Evolutionary conservation across 1,140 invertebrate genomes (phyloP).

Genomic region (Aethina tumida): DNA sequence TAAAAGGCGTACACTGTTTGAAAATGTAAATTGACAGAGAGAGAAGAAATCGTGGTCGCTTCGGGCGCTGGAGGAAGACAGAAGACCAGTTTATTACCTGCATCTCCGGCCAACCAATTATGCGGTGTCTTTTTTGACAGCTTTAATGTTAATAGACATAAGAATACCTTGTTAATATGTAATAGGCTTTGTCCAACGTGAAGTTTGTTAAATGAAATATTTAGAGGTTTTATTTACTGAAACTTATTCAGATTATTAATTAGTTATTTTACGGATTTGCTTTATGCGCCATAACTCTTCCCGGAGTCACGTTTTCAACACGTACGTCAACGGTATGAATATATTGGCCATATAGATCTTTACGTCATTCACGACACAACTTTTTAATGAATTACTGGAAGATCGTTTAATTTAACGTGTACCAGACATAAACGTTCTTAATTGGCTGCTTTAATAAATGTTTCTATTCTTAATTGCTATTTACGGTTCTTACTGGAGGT

Average conservation of each 20-base stretch:
- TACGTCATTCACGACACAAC: too few species aligned
- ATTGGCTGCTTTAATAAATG: too few species aligned
- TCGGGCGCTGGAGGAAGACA: slow-evolving; percentile 17
- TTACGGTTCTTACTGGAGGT: too few species aligned
- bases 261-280: slow-evolving; percentile 6
- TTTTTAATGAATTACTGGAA: too few species aligned
- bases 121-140: slow-evolving; percentile 35
- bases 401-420: too few species aligned
- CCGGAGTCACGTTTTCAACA: too few species aligned
- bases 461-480: too few species aligned
- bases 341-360: too few species aligned
- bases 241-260: slow-evolving; percentile 4
- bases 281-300: slow-evolving; percentile 9
- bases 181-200: slow-evolving; percentile 25
- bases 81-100: slow-evolving; percentile 33
- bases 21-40: slow-evolving; percentile 34
- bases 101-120: slow-evolving; percentile 34
- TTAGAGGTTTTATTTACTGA: slow-evolving; percentile 13
- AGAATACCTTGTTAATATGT: slow-evolving; percentile 36
- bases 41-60: slow-evolving; percentile 9
- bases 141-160: slow-evolving; percentile 36
- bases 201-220: slow-evolving; percentile 12
- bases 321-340: too few species aligned
- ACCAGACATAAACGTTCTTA: too few species aligned
- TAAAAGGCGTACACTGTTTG: slow-evolving; percentile 34